phyloP scores from a whole-genome alignment of 2,888 invertebrate species.

The Polymixis flavicincta region DNA sequence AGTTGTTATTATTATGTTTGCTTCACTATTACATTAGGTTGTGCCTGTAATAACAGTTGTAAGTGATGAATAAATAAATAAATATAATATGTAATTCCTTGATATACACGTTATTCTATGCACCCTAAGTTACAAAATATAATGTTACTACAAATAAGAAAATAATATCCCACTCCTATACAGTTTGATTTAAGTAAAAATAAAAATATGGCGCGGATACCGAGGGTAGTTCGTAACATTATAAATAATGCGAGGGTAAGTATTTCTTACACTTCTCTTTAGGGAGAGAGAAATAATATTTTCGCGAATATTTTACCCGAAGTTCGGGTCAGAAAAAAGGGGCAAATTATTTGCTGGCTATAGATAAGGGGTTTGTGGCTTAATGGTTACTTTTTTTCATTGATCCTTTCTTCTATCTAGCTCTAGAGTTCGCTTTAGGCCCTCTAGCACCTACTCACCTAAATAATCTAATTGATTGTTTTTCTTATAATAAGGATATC shows the following conservation, averaged over 20 bases:
- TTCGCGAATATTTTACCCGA: slow-evolving; percentile 39
- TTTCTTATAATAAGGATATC: not conserved
- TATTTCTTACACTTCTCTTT: slow-evolving; percentile 47
- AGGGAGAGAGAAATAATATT: slow-evolving; percentile 41
- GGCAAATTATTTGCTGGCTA: slow-evolving; percentile 6
- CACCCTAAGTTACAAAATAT: slow-evolving; percentile 3
- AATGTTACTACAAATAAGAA: slow-evolving; percentile 21
- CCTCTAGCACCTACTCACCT: not conserved
- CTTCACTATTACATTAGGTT: too few species aligned
- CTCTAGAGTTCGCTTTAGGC: not conserved
- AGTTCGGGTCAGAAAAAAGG: slow-evolving; percentile 6
- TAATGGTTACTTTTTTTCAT: slow-evolving; percentile 1
- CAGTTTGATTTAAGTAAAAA: slow-evolving; percentile 49
- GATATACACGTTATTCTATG: not conserved
- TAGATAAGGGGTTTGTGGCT: not conserved
- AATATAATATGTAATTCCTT: not conserved
- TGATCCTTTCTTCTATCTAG: not conserved
- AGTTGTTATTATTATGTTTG: too few species aligned
- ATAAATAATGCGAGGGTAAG: slow-evolving; percentile 53
- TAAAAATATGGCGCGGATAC: slow-evolving; percentile 52
- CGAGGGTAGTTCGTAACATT: slow-evolving; percentile 44
- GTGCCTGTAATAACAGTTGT: too few species aligned
- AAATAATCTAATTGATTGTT: not conserved
- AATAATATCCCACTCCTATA: slow-evolving; percentile 25
- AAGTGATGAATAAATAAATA: too few species aligned